Evolutionary conservation across 2,888 invertebrate genomes (phyloP).

Genomic region (Parnassius apollo): DNA sequence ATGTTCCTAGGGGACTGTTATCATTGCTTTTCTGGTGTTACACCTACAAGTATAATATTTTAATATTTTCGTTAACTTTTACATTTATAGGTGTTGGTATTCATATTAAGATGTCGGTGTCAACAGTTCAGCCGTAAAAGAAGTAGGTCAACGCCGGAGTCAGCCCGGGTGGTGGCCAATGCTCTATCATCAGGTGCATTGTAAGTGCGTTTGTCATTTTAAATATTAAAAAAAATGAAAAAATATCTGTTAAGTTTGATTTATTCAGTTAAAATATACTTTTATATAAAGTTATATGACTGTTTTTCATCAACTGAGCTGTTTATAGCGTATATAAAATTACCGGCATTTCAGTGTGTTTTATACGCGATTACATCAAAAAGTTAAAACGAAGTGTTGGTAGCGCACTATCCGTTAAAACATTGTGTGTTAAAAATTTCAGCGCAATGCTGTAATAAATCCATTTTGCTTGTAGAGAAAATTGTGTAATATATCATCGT

Average conservation of each 20-base stretch:
- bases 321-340: too few relatives aligned
- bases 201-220: too few relatives aligned
- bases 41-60: constrained; percentile 1
- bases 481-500: constrained; percentile 72
- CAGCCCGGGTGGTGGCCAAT: too few relatives aligned
- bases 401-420: constrained; percentile 32
- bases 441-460: constrained; percentile 57
- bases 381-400: constrained; percentile 12
- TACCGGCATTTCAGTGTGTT: background rate
- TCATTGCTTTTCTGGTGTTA: constrained; percentile 24
- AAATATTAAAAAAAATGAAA: too few relatives aligned
- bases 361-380: constrained; percentile 11
- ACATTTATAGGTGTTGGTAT: background rate
- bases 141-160: too few relatives aligned
- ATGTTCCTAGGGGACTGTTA: constrained; percentile 29
- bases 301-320: too few relatives aligned
- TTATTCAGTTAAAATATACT: too few relatives aligned
- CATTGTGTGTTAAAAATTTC: constrained; percentile 51
- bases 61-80: constrained; percentile 21
- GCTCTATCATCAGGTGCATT: too few relatives aligned
- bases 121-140: too few relatives aligned
- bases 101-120: too few relatives aligned
- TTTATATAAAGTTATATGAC: too few relatives aligned
- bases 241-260: too few relatives aligned
- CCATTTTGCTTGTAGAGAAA: constrained; percentile 71